A percentile compares a stretch with the other conserved stretches of the same genome.
Evolutionary conservation across 2,888 invertebrate species (phyloP).

Genomic region (Cryptus viduatorius): DNA sequence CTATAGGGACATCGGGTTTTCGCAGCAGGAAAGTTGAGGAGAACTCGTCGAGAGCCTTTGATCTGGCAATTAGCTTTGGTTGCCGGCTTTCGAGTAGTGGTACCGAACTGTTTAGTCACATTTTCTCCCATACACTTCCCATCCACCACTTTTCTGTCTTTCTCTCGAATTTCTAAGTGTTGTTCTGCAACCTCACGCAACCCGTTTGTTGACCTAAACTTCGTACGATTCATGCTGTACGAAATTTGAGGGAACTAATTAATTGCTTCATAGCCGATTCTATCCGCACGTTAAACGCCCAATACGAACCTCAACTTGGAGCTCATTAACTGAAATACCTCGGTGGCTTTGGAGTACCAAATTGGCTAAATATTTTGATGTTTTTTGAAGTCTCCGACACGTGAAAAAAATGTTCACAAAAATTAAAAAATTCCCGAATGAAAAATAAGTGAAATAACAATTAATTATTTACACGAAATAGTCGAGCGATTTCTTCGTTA

Average conservation of each 20-base stretch:
- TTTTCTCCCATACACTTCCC: background rate
- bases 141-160: background rate
- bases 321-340: no score
- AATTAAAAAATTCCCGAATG: no score
- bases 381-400: no score
- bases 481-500: no score
- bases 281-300: background rate
- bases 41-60: constrained; percentile 66
- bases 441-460: no score
- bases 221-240: background rate
- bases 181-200: background rate
- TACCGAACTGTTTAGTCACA: constrained; percentile 39
- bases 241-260: background rate
- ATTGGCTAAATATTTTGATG: no score
- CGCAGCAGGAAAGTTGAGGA: constrained; percentile 40
- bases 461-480: no score
- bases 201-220: background rate
- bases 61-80: constrained; percentile 72
- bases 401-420: no score
- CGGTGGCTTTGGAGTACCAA: no score
- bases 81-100: constrained; percentile 13
- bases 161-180: background rate
- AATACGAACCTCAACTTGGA: background rate
- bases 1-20: constrained; percentile 24
- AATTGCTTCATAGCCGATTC: constrained; percentile 9